Conservation (phyloP, 1,140 invertebrate species). For the Rhagoletis zephyria region DNA sequence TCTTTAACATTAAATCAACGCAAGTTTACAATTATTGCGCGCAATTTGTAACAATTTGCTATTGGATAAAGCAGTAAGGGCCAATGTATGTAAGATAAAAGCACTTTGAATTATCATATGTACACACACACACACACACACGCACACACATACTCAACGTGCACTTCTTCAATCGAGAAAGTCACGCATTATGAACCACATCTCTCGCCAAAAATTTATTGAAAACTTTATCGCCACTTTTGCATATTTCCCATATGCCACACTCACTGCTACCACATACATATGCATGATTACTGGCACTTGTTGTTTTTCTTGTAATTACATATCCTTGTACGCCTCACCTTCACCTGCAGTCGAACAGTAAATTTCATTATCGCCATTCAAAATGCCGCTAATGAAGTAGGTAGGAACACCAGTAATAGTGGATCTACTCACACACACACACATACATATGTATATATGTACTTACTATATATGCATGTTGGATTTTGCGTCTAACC, state of each 20-base stretch:
- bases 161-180: background rate
- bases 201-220: background rate
- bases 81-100: background rate
- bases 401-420: background rate
- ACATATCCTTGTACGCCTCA: background rate
- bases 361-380: conserved; percentile 36
- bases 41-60: conserved; percentile 20
- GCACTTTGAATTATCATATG: background rate
- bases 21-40: conserved; percentile 36
- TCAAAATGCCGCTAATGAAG: conserved; percentile 49
- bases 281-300: background rate
- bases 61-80: background rate
- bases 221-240: conserved; percentile 6
- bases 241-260: background rate
- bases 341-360: conserved; percentile 5
- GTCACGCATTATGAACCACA: background rate
- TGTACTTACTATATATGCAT: background rate
- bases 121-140: background rate
- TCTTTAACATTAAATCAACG: conserved; percentile 28
- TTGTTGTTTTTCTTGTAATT: background rate
- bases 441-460: background rate
- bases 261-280: background rate
- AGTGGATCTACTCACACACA: background rate
- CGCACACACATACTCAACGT: background rate
- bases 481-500: too few relatives aligned